These are phyloP conservation scores for Gymnoscelis rufifasciata DNA, from an alignment of 2,888 invertebrate species.

Conservation along the genomic window DNA sequence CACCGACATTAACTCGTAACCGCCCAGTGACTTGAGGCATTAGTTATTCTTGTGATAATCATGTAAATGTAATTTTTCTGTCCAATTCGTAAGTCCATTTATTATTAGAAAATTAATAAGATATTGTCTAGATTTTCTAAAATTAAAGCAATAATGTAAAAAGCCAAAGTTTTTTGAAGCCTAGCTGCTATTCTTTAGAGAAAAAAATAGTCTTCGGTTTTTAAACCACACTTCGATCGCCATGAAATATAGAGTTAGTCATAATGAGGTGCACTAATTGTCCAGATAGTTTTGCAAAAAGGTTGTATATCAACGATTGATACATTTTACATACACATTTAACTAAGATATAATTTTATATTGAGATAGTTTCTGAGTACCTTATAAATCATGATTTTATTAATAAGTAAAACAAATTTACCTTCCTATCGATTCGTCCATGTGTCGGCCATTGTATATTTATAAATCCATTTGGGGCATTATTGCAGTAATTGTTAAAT, in stretches of 20 bases:
- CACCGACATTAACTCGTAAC: conserved; percentile 24
- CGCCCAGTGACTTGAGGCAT: conserved; percentile 47
- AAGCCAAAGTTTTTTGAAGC: conserved; percentile 52
- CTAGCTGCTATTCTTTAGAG: conserved; percentile 33
- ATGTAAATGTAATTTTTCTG: conserved; percentile 32
- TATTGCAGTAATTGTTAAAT: too few species aligned
- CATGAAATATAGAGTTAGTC: not conserved
- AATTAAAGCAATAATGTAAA: conserved; percentile 37
- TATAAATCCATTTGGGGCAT: too few species aligned
- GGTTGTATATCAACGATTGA: conserved; percentile 6
- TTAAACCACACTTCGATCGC: not conserved
- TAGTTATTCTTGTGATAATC: conserved; percentile 40
- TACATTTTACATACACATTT: not conserved
- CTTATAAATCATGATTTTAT: too few species aligned
- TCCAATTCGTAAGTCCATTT: conserved; percentile 42
- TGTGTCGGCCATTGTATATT: too few species aligned
- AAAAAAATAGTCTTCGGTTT: not conserved
- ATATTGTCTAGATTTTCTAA: conserved; percentile 37
- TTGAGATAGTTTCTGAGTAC: too few species aligned
- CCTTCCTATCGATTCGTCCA: conserved; percentile 1
- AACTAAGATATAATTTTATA: too few species aligned
- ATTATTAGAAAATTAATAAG: conserved; percentile 36
- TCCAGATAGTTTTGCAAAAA: not conserved
- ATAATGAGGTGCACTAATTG: not conserved
- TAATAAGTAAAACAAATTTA: too few species aligned